A percentile compares a stretch with the other conserved stretches of the same genome.
Conservation (phyloP, 2,113 vertebrate species). For the Eubucco bourcierii region DNA sequence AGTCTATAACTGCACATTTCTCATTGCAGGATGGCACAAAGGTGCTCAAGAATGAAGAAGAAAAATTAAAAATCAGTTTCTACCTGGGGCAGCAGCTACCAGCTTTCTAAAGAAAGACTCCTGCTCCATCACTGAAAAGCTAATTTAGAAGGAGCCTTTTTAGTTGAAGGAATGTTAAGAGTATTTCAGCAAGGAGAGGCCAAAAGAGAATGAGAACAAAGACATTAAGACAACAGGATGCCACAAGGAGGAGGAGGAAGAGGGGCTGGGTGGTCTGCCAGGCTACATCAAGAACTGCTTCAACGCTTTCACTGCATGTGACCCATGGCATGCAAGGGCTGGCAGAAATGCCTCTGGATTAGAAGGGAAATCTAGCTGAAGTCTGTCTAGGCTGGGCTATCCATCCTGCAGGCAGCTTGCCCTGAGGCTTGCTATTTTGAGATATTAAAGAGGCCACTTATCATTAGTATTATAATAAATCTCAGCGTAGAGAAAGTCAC, state of each 20-base stretch:
- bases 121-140: neutral
- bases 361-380: neutral
- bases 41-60: neutral
- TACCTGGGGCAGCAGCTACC: neutral
- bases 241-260: neutral
- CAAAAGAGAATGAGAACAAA: neutral
- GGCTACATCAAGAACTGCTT: conserved; percentile 4
- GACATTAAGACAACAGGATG: neutral
- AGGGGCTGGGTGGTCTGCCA: conserved; percentile 16
- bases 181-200: neutral
- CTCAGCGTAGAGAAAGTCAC: neutral
- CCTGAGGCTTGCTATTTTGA: conserved; percentile 29
- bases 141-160: neutral
- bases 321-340: conserved; percentile 28
- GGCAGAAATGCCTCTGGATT: neutral
- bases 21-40: neutral
- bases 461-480: conserved; percentile 34
- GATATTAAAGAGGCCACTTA: conserved; percentile 1
- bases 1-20: neutral
- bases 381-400: conserved; percentile 13
- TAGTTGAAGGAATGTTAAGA: neutral
- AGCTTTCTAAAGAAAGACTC: neutral
- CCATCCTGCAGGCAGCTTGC: conserved; percentile 54
- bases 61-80: neutral
- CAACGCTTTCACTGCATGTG: neutral